Conservation (phyloP, 92 coral and sea anemone species). For the Porites divaricata region DNA sequence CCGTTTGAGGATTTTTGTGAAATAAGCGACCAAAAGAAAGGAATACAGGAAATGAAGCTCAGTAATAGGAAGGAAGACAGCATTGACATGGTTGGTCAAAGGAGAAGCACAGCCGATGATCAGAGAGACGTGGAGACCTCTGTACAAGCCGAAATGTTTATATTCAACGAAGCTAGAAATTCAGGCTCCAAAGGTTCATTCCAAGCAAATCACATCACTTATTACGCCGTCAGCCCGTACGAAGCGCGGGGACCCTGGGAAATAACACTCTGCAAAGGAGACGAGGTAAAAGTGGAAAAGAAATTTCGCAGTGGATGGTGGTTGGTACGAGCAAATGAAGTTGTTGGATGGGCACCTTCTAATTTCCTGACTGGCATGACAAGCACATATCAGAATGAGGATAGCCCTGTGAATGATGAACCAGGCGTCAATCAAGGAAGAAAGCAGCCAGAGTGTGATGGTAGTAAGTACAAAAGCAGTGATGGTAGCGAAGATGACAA, state of each 20-base stretch:
- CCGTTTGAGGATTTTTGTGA: background rate
- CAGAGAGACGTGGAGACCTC: background rate
- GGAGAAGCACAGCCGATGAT: background rate
- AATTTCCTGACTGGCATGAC: conserved; percentile 6
- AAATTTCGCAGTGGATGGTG: conserved; percentile 48
- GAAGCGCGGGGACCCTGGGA: background rate
- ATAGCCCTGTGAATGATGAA: background rate
- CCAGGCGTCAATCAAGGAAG: background rate
- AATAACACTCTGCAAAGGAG: conserved; percentile 15
- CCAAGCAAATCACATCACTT: background rate
- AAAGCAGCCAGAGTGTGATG: background rate
- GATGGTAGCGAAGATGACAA: background rate
- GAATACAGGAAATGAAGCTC: background rate
- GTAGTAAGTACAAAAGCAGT: background rate
- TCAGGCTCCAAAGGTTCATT: background rate
- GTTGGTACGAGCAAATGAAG: background rate
- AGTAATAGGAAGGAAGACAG: background rate
- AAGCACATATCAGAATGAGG: background rate
- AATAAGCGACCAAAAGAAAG: too few relatives aligned
- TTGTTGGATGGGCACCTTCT: conserved; percentile 39
- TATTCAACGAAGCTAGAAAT: background rate
- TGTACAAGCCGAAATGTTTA: background rate
- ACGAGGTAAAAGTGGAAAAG: conserved; percentile 25
- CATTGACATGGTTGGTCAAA: background rate
- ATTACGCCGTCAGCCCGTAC: background rate